phyloP scores from a whole-genome alignment of 2,113 vertebrate genomes.

The Nycticorax nycticorax region DNA sequence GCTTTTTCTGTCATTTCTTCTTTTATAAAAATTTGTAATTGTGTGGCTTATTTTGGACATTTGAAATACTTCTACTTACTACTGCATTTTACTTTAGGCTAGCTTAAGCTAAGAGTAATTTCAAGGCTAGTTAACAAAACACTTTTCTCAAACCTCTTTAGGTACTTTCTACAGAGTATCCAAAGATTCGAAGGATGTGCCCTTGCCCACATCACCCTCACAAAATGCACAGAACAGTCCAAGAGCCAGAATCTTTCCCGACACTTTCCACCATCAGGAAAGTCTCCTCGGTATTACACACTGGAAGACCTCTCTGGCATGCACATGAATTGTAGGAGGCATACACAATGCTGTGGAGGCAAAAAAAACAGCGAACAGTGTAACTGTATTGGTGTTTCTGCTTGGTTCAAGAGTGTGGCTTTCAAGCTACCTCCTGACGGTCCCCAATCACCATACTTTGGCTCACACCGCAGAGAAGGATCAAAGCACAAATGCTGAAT shows the following conservation, averaged over 20 bases:
- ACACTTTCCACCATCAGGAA: background rate
- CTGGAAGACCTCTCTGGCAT: background rate
- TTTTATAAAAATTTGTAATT: background rate
- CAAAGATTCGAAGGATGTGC: background rate
- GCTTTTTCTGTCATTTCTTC: background rate
- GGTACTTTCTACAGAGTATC: background rate
- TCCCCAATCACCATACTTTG: background rate
- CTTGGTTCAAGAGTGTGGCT: background rate
- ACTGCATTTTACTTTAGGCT: background rate
- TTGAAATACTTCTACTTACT: background rate
- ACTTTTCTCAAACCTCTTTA: background rate
- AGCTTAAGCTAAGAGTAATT: background rate
- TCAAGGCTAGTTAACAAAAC: background rate
- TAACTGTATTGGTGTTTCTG: background rate
- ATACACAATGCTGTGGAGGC: background rate
- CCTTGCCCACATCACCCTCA: background rate
- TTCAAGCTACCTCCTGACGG: background rate
- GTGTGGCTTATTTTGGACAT: background rate
- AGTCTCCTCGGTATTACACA: background rate
- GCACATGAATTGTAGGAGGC: background rate
- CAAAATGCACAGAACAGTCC: background rate
- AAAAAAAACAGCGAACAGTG: rapidly evolving
- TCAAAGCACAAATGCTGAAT: background rate
- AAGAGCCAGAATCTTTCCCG: background rate
- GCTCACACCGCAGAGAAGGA: background rate